Conservation (phyloP, 2,113 vertebrate genomes). For the Bathybates hornii region DNA sequence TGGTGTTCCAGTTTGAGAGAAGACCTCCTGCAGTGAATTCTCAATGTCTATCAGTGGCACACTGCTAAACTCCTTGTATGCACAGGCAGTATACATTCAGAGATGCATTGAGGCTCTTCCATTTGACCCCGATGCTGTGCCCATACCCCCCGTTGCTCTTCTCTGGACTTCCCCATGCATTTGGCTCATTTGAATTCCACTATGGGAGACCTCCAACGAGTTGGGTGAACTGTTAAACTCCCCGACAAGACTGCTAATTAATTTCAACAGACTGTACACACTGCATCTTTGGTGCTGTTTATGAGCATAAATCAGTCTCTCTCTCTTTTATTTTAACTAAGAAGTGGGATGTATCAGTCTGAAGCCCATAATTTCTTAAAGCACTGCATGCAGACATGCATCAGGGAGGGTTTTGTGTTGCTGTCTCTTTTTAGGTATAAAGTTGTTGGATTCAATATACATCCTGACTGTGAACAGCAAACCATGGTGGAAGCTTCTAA, state of each 20-base stretch:
- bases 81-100: slow-evolving; percentile 22
- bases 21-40: slow-evolving; percentile 20
- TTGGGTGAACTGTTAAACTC: slow-evolving; percentile 29
- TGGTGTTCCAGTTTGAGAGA: not conserved
- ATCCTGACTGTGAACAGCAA: not conserved
- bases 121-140: slow-evolving; percentile 28
- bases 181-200: slow-evolving; percentile 58
- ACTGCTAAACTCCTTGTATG: slow-evolving; percentile 23
- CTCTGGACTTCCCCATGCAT: slow-evolving; percentile 54
- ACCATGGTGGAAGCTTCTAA: not conserved
- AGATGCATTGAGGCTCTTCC: slow-evolving; percentile 33
- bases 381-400: not conserved
- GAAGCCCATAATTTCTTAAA: not conserved
- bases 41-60: slow-evolving; percentile 16
- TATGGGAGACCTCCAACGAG: slow-evolving; percentile 49
- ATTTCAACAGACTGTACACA: slow-evolving; percentile 36
- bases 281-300: not conserved
- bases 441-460: not conserved
- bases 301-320: not conserved
- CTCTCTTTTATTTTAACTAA: not conserved
- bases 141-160: slow-evolving; percentile 43
- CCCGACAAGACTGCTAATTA: slow-evolving; percentile 59
- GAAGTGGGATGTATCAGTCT: not conserved
- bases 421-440: not conserved
- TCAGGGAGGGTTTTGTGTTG: not conserved